Base-by-base conservation (phyloP, 2,888 invertebrate species). In the Strigamia transsilvanica region DNA sequence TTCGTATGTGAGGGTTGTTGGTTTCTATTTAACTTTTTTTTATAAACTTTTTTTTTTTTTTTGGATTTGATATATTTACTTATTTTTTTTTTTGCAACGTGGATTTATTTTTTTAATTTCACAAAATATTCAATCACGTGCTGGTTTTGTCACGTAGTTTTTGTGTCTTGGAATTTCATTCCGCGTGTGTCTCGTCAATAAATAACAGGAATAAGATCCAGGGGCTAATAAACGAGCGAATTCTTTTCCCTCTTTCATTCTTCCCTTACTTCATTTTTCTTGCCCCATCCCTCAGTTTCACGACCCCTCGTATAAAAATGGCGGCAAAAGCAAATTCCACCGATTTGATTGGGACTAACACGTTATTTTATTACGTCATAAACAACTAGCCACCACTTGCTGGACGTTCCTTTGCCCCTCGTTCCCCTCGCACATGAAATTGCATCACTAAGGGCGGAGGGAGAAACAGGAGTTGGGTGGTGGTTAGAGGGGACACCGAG, bases 121-220 rank as follows among this genome's bases (percentile, higher is more conserved):
- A 32, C 27, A 15, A 73, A 61, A 73, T 12, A 73, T 73, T 73
- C 73, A 73, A 73, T 73, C 27, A 73, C 73, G 32, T 73, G 73
- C 27, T 73, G 7, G 12, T 32, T 12, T 23, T 73, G 73, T 73
- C 73, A 73, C 73, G 73, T 73, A 32, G 73, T 23, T 73, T 56
- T 73, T 73, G 73, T 73, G 27, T 73, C 73, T 56, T 23, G 73
- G 73, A 73, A 73, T 73, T 73, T 73, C 73, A 73, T 73, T 73
- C 73, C 73, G 73, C 32, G 73, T 73, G 73, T 73, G 73, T 73
- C 73, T 73, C 73, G 73, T 73, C 73, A 73, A 73, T 73, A 73
- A 73, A 73, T 73, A 73, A 73, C 73, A 23, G 32, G 73, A 73
- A 73, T 73, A 73, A 73, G 73, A 73, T 73, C 73, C 73, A 73